Conservation (phyloP, 2,113 vertebrate genomes). For the Leuciscus idus region DNA sequence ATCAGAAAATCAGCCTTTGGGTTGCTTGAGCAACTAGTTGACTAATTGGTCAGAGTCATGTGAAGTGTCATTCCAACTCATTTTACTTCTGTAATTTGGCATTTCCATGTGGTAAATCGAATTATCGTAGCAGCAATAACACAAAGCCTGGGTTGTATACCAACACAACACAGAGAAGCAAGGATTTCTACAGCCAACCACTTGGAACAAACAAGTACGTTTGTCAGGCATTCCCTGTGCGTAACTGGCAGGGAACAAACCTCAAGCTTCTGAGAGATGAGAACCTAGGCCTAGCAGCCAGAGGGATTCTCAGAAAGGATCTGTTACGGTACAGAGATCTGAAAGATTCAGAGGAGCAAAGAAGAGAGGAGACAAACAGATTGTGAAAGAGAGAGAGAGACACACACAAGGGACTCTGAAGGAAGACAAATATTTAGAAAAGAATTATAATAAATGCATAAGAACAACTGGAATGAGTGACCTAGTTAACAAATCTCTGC, state of each 20-base stretch:
- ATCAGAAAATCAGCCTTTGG: not conserved
- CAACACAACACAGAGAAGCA: conserved; percentile 34
- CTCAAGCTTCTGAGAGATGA: conserved; percentile 98
- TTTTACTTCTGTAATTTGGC: not conserved
- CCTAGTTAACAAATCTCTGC: not conserved
- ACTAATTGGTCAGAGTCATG: not conserved
- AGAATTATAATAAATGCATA: conserved; percentile 31
- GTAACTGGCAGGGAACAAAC: conserved; percentile 81
- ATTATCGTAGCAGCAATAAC: not conserved
- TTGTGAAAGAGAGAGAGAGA: conserved; percentile 48
- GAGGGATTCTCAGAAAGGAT: conserved; percentile 94
- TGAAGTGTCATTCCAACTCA: not conserved
- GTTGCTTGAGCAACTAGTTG: not conserved
- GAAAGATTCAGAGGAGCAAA: conserved; percentile 75
- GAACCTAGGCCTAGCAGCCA: conserved; percentile 94
- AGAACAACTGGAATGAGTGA: not conserved
- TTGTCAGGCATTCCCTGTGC: conserved; percentile 47
- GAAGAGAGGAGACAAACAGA: conserved; percentile 67
- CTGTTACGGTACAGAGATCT: conserved; percentile 96
- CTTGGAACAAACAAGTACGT: conserved; percentile 49
- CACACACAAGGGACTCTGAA: conserved; percentile 32
- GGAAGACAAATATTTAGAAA: conserved; percentile 34
- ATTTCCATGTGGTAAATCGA: not conserved
- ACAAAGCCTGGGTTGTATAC: not conserved
- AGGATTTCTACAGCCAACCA: conserved; percentile 51